Evolutionary conservation across 2,113 vertebrate species (phyloP).

Genomic region (Maccullochella peelii): DNA sequence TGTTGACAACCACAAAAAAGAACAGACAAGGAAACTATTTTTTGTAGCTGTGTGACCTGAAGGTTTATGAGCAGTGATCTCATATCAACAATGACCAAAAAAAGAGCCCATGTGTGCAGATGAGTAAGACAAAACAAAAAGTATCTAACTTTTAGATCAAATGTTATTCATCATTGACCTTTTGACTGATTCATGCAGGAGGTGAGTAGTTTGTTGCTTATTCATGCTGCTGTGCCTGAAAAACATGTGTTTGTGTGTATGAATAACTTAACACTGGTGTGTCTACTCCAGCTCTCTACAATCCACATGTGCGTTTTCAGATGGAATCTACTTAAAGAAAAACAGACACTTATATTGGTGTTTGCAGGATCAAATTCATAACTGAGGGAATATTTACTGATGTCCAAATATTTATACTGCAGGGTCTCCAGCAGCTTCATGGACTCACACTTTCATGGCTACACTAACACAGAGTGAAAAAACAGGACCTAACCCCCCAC

Average conservation of each 20-base stretch:
- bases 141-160: not conserved
- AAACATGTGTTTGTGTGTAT: not conserved
- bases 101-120: not conserved
- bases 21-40: conserved; percentile 6
- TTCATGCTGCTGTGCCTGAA: conserved; percentile 28
- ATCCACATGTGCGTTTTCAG: conserved; percentile 57
- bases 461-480: conserved; percentile 59
- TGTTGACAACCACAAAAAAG: not conserved
- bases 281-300: not conserved
- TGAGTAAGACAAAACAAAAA: not conserved
- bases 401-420: conserved; percentile 80
- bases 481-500: conserved; percentile 35
- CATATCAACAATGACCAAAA: conserved; percentile 30
- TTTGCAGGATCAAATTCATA: conserved; percentile 70
- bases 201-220: conserved; percentile 30
- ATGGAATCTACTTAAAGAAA: conserved; percentile 76
- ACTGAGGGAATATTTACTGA: conserved; percentile 72
- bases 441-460: conserved; percentile 66
- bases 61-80: conserved; percentile 22
- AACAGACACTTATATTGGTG: conserved; percentile 68
- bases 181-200: conserved; percentile 35
- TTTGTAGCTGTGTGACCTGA: not conserved
- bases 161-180: not conserved
- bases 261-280: conserved; percentile 47
- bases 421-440: conserved; percentile 59